Evolutionary conservation across 2,113 vertebrate genomes (phyloP).

Genomic region (Pterocles orientalis): DNA sequence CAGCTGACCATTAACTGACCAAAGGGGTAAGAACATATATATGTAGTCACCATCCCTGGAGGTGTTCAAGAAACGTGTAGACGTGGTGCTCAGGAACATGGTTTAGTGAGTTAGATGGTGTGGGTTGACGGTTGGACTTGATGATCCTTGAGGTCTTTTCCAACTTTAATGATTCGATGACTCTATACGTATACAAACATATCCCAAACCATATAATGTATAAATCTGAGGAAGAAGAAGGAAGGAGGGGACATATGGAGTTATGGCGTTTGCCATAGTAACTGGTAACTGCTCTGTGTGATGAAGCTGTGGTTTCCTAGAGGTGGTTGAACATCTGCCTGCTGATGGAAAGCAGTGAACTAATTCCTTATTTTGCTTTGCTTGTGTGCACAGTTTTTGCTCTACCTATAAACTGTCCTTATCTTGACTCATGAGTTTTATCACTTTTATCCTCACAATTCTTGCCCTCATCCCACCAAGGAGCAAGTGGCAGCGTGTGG

Average conservation of each 20-base stretch:
- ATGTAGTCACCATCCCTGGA: too few relatives aligned
- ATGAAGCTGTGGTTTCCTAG: not conserved
- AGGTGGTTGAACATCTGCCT: too few relatives aligned
- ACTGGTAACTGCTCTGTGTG: accelerated
- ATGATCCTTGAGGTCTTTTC: too few relatives aligned
- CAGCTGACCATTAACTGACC: not conserved
- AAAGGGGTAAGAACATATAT: not conserved
- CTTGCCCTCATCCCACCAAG: not conserved
- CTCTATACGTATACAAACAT: too few relatives aligned
- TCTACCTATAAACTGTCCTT: not conserved
- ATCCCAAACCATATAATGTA: not conserved
- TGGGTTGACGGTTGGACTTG: too few relatives aligned
- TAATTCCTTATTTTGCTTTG: not conserved
- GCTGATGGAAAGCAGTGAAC: too few relatives aligned
- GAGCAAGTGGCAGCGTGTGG: not conserved
- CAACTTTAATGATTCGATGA: too few relatives aligned
- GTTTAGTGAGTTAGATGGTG: too few relatives aligned
- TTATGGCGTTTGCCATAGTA: accelerated
- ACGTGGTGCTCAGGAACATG: too few relatives aligned
- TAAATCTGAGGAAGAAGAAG: not conserved
- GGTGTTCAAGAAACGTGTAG: too few relatives aligned
- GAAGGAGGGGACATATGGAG: accelerated
- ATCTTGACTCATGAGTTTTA: not conserved
- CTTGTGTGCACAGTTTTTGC: accelerated
- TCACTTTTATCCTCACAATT: not conserved